These are phyloP conservation scores for Cephus nigrinus DNA, from an alignment of 2,888 invertebrate genomes.

Conservation along the genomic window DNA sequence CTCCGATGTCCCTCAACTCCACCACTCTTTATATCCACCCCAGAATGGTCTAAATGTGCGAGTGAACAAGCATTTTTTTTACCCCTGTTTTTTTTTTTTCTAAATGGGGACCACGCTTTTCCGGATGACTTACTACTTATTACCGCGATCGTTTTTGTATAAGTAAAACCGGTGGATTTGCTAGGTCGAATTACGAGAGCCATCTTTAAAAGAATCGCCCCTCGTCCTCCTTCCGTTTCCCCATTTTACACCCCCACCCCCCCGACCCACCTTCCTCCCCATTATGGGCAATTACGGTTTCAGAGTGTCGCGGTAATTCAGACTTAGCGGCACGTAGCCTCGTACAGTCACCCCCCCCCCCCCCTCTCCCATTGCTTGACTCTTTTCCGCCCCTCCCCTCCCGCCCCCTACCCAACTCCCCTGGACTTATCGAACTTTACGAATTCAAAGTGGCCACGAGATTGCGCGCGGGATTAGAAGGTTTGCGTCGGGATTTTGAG, in stretches of 20 bases:
- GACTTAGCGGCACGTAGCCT: not conserved
- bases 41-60: too few relatives aligned
- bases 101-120: constrained; percentile 24
- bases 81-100: constrained; percentile 38
- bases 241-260: not conserved
- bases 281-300: constrained; percentile 9
- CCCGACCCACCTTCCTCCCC: not conserved
- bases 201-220: not conserved
- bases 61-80: not conserved
- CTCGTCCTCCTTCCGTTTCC: not conserved
- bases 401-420: not conserved
- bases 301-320: constrained; percentile 2
- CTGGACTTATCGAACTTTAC: too few relatives aligned
- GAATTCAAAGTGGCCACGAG: too few relatives aligned
- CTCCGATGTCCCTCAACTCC: not conserved
- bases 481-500: too few relatives aligned
- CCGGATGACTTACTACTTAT: constrained; percentile 36
- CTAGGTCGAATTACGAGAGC: not conserved
- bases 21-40: not conserved
- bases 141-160: constrained; percentile 20
- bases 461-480: too few relatives aligned
- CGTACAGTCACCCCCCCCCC: too few relatives aligned
- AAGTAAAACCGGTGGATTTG: constrained; percentile 37
- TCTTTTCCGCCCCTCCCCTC: constrained; percentile 8
- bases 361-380: not conserved